These are phyloP conservation scores for Rhegmatorhina hoffmannsi DNA, from an alignment of 2,113 vertebrate genomes.

Conservation along the genomic window DNA sequence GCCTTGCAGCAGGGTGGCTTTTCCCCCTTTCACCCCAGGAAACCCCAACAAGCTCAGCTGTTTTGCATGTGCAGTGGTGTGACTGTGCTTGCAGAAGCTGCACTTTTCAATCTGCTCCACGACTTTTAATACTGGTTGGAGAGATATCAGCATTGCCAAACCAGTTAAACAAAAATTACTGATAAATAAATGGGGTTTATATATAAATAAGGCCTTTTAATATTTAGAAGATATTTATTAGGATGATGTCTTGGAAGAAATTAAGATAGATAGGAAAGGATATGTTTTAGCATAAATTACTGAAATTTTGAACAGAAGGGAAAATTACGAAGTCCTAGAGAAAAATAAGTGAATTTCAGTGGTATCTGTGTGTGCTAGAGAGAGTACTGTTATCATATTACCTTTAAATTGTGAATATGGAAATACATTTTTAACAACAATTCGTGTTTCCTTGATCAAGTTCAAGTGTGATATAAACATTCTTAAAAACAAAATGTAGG, in stretches of 20 bases:
- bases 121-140: background rate
- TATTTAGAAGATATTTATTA: background rate
- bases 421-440: constrained; percentile 18
- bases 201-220: background rate
- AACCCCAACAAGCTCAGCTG: background rate
- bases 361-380: background rate
- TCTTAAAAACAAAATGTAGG: background rate
- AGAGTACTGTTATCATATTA: background rate
- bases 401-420: background rate
- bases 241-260: background rate
- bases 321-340: background rate
- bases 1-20: background rate
- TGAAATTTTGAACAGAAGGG: background rate
- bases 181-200: background rate
- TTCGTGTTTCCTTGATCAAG: background rate
- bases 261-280: background rate
- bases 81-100: background rate
- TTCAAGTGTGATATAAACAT: background rate
- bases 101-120: background rate
- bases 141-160: background rate
- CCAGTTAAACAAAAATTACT: background rate
- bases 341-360: constrained; percentile 3
- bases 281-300: background rate
- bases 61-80: accelerated
- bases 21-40: accelerated